These are phyloP conservation scores for Bergia sp. DNA, from an alignment of 92 coral and sea anemone genomes.

Conservation along the genomic window DNA sequence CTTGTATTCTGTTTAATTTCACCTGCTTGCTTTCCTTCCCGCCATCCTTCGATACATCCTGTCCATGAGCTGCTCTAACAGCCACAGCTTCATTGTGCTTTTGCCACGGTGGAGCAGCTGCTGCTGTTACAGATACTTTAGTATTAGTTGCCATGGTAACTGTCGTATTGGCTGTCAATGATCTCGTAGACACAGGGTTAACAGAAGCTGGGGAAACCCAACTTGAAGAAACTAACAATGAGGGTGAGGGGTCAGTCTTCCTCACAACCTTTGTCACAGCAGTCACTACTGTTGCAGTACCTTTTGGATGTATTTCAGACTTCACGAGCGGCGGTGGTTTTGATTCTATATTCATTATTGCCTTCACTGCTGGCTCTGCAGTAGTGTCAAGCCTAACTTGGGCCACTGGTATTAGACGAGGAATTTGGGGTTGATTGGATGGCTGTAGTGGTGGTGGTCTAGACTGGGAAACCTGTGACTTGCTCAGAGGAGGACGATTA, in stretches of 20 bases:
- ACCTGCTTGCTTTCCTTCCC: constrained; percentile 53
- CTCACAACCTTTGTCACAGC: constrained; percentile 17
- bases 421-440: constrained; percentile 17
- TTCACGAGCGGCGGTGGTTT: constrained; percentile 49
- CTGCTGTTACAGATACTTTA: constrained; percentile 15
- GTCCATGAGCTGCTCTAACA: constrained; percentile 16
- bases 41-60: background rate
- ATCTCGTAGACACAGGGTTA: background rate
- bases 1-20: constrained; percentile 37
- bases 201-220: constrained; percentile 47
- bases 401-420: constrained; percentile 38
- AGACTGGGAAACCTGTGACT: background rate
- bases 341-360: constrained; percentile 37
- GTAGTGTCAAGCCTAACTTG: constrained; percentile 7
- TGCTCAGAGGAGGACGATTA: background rate
- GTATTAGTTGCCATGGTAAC: constrained; percentile 40
- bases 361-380: constrained; percentile 43
- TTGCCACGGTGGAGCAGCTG: constrained; percentile 33
- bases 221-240: constrained; percentile 16
- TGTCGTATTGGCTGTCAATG: constrained; percentile 17
- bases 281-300: constrained; percentile 29
- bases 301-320: constrained; percentile 39
- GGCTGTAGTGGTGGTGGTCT: constrained; percentile 41
- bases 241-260: constrained; percentile 8
- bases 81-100: constrained; percentile 9